phyloP scores from a whole-genome alignment of 2,797 vertebrate species.

The Chromis chromis region DNA sequence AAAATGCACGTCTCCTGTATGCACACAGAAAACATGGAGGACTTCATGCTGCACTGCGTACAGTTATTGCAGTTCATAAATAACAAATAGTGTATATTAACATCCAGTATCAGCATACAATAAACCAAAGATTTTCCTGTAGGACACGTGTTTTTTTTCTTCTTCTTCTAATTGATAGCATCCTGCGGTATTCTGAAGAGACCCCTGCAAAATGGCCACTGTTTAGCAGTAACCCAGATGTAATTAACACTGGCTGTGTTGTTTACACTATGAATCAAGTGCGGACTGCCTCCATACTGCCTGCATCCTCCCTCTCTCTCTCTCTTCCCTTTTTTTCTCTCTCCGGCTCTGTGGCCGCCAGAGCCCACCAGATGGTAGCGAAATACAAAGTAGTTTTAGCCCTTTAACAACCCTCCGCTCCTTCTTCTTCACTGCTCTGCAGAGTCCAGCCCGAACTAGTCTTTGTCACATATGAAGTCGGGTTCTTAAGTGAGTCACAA shows the following conservation, averaged over 20 bases:
- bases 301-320: conserved; percentile 34
- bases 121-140: background rate
- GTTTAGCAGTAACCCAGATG: conserved; percentile 56
- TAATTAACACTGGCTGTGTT: conserved; percentile 70
- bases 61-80: background rate
- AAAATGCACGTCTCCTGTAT: background rate
- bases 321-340: conserved; percentile 16
- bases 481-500: conserved; percentile 16
- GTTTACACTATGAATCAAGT: conserved; percentile 70
- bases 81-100: background rate
- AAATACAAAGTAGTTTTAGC: conserved; percentile 44
- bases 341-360: conserved; percentile 42
- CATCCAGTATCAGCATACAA: background rate
- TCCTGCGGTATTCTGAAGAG: conserved; percentile 28
- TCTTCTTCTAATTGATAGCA: conserved; percentile 14
- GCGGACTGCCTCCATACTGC: conserved; percentile 47
- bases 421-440: conserved; percentile 21
- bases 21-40: background rate
- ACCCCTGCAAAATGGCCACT: conserved; percentile 43
- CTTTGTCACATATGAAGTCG: background rate
- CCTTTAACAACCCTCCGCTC: conserved; percentile 28
- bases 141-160: background rate
- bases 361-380: conserved; percentile 66
- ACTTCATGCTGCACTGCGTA: background rate
- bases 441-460: conserved; percentile 21